These are phyloP conservation scores for Coendou prehensilis DNA, from an alignment of 2,797 vertebrate genomes.

Conservation along the genomic window DNA sequence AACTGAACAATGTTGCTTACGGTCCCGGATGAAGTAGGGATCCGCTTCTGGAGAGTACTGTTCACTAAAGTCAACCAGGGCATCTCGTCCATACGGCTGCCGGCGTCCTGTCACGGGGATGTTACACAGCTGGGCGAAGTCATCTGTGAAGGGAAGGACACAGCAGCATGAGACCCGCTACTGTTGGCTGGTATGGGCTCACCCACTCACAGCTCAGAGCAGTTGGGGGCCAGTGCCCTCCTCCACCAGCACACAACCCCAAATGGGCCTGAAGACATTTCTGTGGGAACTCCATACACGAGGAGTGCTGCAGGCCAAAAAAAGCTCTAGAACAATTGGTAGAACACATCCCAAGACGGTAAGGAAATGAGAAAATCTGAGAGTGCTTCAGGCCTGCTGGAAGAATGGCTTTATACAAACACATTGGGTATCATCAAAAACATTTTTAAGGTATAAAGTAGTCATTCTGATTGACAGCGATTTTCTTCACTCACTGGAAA, in stretches of 20 bases:
- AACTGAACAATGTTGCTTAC: constrained; percentile 86
- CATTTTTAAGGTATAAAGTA: neutral
- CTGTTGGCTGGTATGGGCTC: accelerated
- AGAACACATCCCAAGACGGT: neutral
- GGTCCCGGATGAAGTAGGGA: constrained; percentile 90
- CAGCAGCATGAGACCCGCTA: neutral
- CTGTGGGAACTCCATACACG: too few species aligned
- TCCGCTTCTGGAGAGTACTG: constrained; percentile 89
- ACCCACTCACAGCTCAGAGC: neutral
- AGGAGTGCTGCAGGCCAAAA: neutral
- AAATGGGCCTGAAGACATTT: neutral
- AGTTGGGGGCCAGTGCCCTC: accelerated
- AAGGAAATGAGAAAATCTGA: neutral
- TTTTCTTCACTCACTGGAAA: neutral
- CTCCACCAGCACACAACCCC: accelerated
- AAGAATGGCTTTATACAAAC: neutral
- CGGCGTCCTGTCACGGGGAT: constrained; percentile 89
- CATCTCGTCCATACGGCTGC: constrained; percentile 94
- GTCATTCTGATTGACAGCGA: neutral
- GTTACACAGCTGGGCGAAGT: constrained; percentile 96
- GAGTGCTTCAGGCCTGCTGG: neutral
- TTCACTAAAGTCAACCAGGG: constrained; percentile 91
- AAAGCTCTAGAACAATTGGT: neutral
- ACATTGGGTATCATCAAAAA: neutral
- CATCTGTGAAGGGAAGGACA: constrained; percentile 88